phyloP scores from a whole-genome alignment of 2,888 invertebrate species.

The Melitaea athalia region DNA sequence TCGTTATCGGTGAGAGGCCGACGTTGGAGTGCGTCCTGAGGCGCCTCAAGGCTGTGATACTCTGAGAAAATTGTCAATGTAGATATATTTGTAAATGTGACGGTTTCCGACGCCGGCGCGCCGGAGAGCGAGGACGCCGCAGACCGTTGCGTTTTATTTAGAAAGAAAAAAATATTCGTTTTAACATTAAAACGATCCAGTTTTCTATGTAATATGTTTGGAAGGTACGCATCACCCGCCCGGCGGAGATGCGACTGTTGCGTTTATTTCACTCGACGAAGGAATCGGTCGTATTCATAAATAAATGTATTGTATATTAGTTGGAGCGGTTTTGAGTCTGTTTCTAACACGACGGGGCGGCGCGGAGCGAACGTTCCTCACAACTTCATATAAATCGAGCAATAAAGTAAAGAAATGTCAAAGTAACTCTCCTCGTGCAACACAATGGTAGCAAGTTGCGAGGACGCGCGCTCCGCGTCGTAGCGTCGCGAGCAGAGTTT shows the following conservation, averaged over 20 bases:
- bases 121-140: neutral
- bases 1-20: neutral
- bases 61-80: neutral
- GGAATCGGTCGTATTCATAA: conserved; percentile 12
- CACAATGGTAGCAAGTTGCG: no score
- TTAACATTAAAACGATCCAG: neutral
- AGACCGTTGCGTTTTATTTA: conserved; percentile 2
- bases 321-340: conserved; percentile 2
- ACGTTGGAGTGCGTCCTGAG: neutral
- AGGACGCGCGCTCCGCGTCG: neutral
- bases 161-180: neutral
- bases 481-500: conserved; percentile 44
- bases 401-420: no score
- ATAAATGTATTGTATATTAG: conserved; percentile 32
- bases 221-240: neutral
- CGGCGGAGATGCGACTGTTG: neutral
- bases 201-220: neutral
- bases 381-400: no score
- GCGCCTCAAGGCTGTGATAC: conserved; percentile 20
- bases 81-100: conserved; percentile 12
- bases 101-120: neutral
- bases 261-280: neutral
- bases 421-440: no score
- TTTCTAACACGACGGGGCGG: conserved; percentile 23
- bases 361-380: conserved; percentile 15